A percentile compares a stretch with the other conserved stretches of the same genome.
These are phyloP conservation scores for Ictidomys tridecemlineatus DNA, from an alignment of 2,113 vertebrate genomes.

Conservation along the genomic window DNA sequence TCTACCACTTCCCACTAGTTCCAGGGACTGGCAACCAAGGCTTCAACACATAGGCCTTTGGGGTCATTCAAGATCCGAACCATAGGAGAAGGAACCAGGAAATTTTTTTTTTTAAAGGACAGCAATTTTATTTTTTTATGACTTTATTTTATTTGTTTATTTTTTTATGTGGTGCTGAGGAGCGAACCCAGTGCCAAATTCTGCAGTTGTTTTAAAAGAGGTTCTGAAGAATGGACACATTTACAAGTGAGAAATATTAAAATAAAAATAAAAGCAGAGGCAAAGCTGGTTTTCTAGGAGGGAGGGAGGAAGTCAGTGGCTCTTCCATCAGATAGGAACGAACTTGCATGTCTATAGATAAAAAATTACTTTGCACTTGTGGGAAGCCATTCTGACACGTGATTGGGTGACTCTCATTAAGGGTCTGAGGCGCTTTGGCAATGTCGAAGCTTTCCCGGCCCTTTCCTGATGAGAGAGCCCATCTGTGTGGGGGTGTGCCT, in stretches of 20 bases:
- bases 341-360: not conserved
- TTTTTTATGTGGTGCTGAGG: too few species aligned
- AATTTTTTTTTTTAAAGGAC: not conserved
- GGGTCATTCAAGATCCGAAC: not conserved
- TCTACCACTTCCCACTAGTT: not conserved
- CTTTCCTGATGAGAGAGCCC: too few species aligned
- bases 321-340: not conserved
- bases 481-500: too few species aligned
- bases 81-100: not conserved
- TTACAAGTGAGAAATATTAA: conserved; percentile 30
- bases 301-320: not conserved
- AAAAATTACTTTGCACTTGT: not conserved
- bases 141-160: too few species aligned
- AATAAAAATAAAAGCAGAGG: not conserved
- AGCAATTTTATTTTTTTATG: too few species aligned
- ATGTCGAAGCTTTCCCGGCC: too few species aligned
- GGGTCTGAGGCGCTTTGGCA: too few species aligned
- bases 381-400: too few species aligned
- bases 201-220: not conserved
- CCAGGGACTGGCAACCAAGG: not conserved
- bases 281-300: not conserved
- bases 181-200: not conserved
- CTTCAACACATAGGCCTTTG: not conserved
- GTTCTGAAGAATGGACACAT: not conserved
- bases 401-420: too few species aligned